Base-by-base conservation (phyloP, 2,797 vertebrate genomes). In the Sebastes itinus region DNA sequence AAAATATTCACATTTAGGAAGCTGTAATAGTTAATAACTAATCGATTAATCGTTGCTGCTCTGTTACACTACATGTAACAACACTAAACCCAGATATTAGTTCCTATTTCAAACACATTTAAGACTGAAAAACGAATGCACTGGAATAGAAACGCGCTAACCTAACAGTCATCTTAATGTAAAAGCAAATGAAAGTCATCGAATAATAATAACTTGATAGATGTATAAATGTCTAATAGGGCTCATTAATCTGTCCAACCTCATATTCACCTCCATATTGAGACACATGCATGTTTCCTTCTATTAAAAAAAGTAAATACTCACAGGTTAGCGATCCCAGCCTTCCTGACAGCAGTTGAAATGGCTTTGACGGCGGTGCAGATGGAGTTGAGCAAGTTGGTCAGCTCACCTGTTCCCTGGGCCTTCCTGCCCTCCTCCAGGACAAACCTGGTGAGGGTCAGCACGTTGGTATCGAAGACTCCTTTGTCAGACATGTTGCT, bases 311-410 rank as follows among this genome's bases (percentile, higher is more conserved):
- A 2, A 72, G 7, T 7, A n/a, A n/a, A 3, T 10, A 97, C 97
- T 97, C 92, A 99, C 97, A 99, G 95, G 87, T 99, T 96, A 56
- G 97, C 98, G 58, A 98, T 96, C 72, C 98, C 97, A 42, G 97
- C 98, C 89, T 99, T 99, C 87, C 98, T 96, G 90, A 98, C 98
- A 3, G 97, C 97, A 0, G 96, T 96, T 20, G 97, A 98, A 81
- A 98, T 99, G 88, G 97, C 97, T 91, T 99, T 98, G 89, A 98
- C 87, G 6, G 97, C 97, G 0, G 97, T 97, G 95, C 97, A 98
- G 78, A 99, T 95, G 13, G 97, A 95, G 90, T 97, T 98, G 68
- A 99, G 95, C 75, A 99, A 95, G 81, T 96, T 97, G 27, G 97
- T 99, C 87, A 99, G 87, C 92, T 98, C 97, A 3, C 98, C 98